These are phyloP conservation scores for Theodoxus fluviatilis DNA, from an alignment of 2,888 invertebrate species.

Conservation along the genomic window DNA sequence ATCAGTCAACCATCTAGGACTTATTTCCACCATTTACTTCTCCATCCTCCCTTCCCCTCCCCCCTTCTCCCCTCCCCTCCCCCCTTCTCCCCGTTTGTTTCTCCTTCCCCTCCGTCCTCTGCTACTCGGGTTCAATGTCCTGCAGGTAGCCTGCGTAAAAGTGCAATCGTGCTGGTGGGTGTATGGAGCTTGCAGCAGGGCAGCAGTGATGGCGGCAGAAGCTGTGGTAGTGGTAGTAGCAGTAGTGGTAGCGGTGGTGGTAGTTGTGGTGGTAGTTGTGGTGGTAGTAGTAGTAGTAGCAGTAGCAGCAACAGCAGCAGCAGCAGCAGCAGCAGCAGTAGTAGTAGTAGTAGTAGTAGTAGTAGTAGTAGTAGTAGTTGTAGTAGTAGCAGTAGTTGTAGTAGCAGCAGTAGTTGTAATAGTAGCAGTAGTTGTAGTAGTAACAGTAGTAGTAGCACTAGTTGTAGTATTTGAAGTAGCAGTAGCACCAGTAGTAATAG, in stretches of 20 bases:
- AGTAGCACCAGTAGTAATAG: conserved; percentile 19
- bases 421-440: conserved; percentile 8
- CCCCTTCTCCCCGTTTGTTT: too few relatives aligned
- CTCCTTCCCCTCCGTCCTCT: too few relatives aligned
- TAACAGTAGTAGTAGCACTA: conserved; percentile 15
- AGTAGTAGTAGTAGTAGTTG: neutral
- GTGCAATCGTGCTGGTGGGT: neutral
- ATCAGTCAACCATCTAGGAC: too few relatives aligned
- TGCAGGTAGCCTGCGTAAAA: neutral
- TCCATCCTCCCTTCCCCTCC: too few relatives aligned
- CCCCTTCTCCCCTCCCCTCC: too few relatives aligned
- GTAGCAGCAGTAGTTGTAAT: neutral
- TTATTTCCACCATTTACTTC: too few relatives aligned
- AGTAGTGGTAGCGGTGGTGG: neutral
- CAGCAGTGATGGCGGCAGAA: neutral
- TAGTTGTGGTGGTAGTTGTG: neutral
- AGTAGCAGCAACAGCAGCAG: neutral
- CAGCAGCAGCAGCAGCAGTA: neutral
- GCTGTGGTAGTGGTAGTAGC: neutral
- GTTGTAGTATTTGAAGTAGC: conserved; percentile 10
- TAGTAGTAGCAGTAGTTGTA: neutral
- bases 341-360: neutral
- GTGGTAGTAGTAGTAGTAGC: neutral
- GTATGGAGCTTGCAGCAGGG: neutral
- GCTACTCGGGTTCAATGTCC: too few relatives aligned